Evolutionary conservation across 2,888 invertebrate species (phyloP).

Genomic region (Sycophila texana): DNA sequence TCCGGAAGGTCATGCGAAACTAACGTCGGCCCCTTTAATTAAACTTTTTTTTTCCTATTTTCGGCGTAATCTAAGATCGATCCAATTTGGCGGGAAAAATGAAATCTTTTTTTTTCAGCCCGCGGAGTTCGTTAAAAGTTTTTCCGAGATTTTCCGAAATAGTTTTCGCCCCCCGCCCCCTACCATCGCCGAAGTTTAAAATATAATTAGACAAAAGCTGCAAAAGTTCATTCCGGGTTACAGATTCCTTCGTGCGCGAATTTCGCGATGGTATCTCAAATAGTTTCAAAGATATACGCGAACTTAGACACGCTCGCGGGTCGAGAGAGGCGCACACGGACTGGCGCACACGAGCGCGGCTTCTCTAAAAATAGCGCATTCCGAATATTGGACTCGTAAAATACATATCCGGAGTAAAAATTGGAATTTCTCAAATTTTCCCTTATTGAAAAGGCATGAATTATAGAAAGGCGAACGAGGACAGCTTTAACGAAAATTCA

Average conservation of each 20-base stretch:
- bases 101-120: too few relatives aligned
- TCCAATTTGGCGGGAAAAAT: too few relatives aligned
- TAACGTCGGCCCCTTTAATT: too few relatives aligned
- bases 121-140: too few relatives aligned
- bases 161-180: too few relatives aligned
- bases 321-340: neutral
- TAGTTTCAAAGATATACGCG: slow-evolving; percentile 21
- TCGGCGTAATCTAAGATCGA: too few relatives aligned
- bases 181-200: neutral
- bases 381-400: slow-evolving; percentile 35
- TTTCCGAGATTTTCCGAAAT: too few relatives aligned
- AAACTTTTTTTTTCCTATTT: too few relatives aligned
- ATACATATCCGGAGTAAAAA: slow-evolving; percentile 7
- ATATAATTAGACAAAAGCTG: slow-evolving; percentile 7
- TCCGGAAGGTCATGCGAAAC: too few relatives aligned
- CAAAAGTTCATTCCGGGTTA: slow-evolving; percentile 8
- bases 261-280: slow-evolving; percentile 17
- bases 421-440: neutral
- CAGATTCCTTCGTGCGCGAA: slow-evolving; percentile 18
- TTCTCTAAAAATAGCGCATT: slow-evolving; percentile 9
- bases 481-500: too few relatives aligned
- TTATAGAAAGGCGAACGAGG: too few relatives aligned
- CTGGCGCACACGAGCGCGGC: neutral
- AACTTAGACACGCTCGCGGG: neutral
- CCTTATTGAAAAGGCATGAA: too few relatives aligned